phyloP scores from a whole-genome alignment of 2,113 vertebrate genomes.

The Dicerorhinus sumatrensis region DNA sequence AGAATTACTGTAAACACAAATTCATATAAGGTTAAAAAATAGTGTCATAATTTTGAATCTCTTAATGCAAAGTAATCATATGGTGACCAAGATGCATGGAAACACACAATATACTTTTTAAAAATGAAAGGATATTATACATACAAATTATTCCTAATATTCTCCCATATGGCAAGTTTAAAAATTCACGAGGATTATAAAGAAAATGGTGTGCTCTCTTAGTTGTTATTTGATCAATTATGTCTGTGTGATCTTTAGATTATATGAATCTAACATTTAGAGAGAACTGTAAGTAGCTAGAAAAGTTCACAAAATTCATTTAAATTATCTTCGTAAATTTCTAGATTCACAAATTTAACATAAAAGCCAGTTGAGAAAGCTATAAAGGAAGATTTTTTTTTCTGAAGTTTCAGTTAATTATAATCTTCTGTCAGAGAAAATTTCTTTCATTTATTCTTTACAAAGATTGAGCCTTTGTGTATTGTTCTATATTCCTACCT shows the following conservation, averaged over 20 bases:
- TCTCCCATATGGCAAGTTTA: not conserved
- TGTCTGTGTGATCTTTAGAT: slow-evolving; percentile 2
- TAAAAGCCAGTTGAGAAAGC: not conserved
- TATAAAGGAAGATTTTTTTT: not conserved
- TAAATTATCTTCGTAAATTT: slow-evolving; percentile 23
- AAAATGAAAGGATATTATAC: not conserved
- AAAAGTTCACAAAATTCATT: not conserved
- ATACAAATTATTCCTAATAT: slow-evolving; percentile 37
- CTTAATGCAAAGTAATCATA: not conserved
- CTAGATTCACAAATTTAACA: not conserved
- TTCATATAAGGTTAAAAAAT: not conserved
- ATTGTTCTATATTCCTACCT: not conserved
- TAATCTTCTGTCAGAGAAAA: slow-evolving; percentile 14
- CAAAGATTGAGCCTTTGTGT: not conserved
- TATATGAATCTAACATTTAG: slow-evolving; percentile 21
- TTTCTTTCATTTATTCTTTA: slow-evolving; percentile 12
- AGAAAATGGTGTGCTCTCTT: not conserved
- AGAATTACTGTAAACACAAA: not conserved
- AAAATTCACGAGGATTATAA: slow-evolving; percentile 44
- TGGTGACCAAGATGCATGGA: not conserved
- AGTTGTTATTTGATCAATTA: slow-evolving; percentile 15
- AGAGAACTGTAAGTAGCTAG: not conserved
- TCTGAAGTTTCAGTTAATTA: slow-evolving; percentile 36
- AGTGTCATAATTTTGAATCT: not conserved
- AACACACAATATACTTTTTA: not conserved